Percentiles rank a stretch among this genome's conserved stretches.
phyloP scores from a whole-genome alignment of 2,113 vertebrate genomes.

The Progne subis region DNA sequence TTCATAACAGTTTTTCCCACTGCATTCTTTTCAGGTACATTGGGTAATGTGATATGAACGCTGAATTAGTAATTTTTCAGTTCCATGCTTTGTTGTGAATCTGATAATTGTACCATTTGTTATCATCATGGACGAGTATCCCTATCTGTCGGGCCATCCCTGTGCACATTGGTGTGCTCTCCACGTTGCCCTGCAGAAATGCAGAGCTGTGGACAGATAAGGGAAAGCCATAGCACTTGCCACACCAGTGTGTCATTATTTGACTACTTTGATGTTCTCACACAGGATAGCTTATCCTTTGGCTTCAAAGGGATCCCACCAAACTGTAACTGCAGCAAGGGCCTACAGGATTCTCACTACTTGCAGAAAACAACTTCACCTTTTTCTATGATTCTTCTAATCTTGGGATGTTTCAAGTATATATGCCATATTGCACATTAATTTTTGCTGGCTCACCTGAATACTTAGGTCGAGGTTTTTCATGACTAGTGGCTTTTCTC shows the following conservation, averaged over 20 bases:
- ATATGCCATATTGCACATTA: background rate
- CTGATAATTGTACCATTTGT: background rate
- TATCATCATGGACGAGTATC: accelerated
- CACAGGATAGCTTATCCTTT: background rate
- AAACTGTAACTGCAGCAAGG: background rate
- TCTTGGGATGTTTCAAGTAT: background rate
- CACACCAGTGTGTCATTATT: background rate
- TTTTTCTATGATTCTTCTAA: background rate
- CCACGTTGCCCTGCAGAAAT: background rate
- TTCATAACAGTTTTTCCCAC: background rate
- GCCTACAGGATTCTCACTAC: background rate
- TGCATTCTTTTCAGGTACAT: background rate
- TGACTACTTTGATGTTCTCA: background rate
- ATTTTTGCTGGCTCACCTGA: background rate
- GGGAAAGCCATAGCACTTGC: background rate
- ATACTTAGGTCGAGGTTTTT: background rate
- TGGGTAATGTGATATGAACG: background rate
- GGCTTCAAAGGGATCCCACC: slow-evolving; percentile 22
- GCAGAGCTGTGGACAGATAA: background rate
- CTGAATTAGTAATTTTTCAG: background rate
- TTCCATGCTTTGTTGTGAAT: background rate
- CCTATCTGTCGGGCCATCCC: accelerated
- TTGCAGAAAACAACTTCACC: background rate
- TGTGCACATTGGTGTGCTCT: background rate
- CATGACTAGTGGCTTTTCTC: background rate